phyloP scores from a whole-genome alignment of 2,797 vertebrate species.

The Tenualosa ilisha region DNA sequence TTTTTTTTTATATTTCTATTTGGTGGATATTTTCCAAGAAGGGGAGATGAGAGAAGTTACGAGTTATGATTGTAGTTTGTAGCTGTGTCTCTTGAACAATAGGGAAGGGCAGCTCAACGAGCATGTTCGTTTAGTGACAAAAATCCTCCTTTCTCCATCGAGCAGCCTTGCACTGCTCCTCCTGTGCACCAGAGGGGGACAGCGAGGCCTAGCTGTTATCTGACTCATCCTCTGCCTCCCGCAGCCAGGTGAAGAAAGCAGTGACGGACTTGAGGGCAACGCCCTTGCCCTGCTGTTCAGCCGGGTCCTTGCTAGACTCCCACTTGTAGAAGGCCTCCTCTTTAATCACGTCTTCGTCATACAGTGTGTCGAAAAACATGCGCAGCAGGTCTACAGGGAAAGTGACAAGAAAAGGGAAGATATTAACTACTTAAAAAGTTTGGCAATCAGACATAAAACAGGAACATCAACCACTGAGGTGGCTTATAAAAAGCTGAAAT shows the following conservation, averaged over 20 bases:
- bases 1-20: slow-evolving; percentile 70
- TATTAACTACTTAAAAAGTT: not conserved
- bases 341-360: slow-evolving; percentile 95
- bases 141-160: slow-evolving; percentile 56
- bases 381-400: slow-evolving; percentile 82
- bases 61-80: slow-evolving; percentile 65
- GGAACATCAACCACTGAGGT: not conserved
- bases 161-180: slow-evolving; percentile 44
- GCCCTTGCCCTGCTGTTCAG: slow-evolving; percentile 94
- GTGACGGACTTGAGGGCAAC: slow-evolving; percentile 97
- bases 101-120: slow-evolving; percentile 69
- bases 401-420: slow-evolving; percentile 30
- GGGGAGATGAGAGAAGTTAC: slow-evolving; percentile 60
- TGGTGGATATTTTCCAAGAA: slow-evolving; percentile 71
- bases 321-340: slow-evolving; percentile 98
- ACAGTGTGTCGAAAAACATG: slow-evolving; percentile 94
- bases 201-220: slow-evolving; percentile 86
- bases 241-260: slow-evolving; percentile 96
- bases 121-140: slow-evolving; percentile 68
- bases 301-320: slow-evolving; percentile 95
- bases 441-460: not conserved
- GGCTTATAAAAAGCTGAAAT: too few species aligned
- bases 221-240: slow-evolving; percentile 94
- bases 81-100: slow-evolving; percentile 59
- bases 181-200: slow-evolving; percentile 54